These are phyloP conservation scores for Excalfactoria chinensis DNA, from an alignment of 2,113 vertebrate genomes.

Conservation along the genomic window DNA sequence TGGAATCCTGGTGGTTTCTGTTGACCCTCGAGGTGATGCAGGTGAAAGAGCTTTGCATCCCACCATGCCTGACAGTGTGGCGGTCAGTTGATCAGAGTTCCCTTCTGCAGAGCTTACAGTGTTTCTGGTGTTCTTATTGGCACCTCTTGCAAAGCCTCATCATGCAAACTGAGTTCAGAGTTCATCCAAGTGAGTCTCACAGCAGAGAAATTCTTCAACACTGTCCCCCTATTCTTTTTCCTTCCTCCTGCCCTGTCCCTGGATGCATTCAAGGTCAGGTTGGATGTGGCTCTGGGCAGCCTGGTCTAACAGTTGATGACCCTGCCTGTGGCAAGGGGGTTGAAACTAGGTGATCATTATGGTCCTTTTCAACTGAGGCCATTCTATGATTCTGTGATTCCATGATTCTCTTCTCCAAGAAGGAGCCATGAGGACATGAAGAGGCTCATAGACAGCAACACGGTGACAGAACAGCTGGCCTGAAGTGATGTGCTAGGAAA, in stretches of 20 bases:
- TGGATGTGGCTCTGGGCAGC: too few relatives aligned
- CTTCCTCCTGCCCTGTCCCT: background rate
- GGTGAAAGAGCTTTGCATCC: background rate
- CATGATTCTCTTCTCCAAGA: background rate
- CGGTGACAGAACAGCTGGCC: background rate
- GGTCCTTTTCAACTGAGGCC: too few relatives aligned
- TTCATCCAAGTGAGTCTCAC: background rate
- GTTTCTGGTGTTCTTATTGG: background rate
- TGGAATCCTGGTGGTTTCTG: background rate
- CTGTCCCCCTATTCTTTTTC: background rate
- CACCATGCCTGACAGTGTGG: background rate
- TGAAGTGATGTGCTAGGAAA: background rate
- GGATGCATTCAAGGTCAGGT: too few relatives aligned
- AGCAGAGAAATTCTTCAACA: background rate
- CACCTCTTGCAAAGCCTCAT: background rate
- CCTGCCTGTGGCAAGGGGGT: too few relatives aligned
- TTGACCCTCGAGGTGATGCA: background rate
- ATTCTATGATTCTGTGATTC: too few relatives aligned
- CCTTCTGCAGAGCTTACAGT: background rate
- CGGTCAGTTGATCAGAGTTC: background rate
- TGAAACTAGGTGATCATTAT: too few relatives aligned
- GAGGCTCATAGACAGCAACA: background rate
- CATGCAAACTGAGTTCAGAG: background rate
- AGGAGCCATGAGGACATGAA: background rate
- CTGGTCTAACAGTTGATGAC: too few relatives aligned